Evolutionary conservation across 23 tunicate genomes (phyloP), one percentile per base, ranked within the genome.

Genomic region (Trididemnum nubilum): DNA sequence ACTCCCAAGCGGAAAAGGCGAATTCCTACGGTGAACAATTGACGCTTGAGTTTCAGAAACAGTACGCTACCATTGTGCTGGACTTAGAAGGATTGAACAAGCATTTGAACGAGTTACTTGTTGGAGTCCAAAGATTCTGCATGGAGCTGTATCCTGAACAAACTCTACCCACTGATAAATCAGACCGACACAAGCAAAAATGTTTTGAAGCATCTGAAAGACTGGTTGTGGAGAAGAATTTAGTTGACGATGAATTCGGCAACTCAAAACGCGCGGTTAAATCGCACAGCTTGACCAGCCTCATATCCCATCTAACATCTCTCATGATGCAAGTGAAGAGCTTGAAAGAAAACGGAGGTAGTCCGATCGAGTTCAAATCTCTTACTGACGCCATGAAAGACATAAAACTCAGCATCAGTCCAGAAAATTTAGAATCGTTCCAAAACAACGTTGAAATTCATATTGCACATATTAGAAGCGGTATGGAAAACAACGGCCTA

Each of bases 401-500:
- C 51, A 91, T 91, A 23, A 91, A 91, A 71, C 24, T 36, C 30
- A 91, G 82, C 1, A 3, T 91, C 5, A 58, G 71, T 58, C 29
- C 84, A 0, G 90, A 85, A 70, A 91, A 91, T 71, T 33, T 36
- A 35, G 97, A 77, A 69, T 85, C 74, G 60, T 91, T 91, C 67
- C 90, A 86, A 82, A 86, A 86, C 37, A 91, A 91, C 65, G 90
- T 91, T 33, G 97, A 91, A 80, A 91, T 91, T 58, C 97, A 91
- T 60, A 91, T 91, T 57, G 90, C 97, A 0, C 97, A 91, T 50
- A 82, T 91, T 30, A 66, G 84, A 37, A 91, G 97, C 64, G 97
- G 97, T 32, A 85, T 91, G 97, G 89, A 91, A 58, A 67, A 85
- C 34, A 77, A 50, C 50, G 75, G 75, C 51, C 70, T 82, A 23